Evolutionary conservation across 2,888 invertebrate genomes (phyloP), one percentile per base, ranked within the genome.

Genomic region (Papilio elwesi): DNA sequence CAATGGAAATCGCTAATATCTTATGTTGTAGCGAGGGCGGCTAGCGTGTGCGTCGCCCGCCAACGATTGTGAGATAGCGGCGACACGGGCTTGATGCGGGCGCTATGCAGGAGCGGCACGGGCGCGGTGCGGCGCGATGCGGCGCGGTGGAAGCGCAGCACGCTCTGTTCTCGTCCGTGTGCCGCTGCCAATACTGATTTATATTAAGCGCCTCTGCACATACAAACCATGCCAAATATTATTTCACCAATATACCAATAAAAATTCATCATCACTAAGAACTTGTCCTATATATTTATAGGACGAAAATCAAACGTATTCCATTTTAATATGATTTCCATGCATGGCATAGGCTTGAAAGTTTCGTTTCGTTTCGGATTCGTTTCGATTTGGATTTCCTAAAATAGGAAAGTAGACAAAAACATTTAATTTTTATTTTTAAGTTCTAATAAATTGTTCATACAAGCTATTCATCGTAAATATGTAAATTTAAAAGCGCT

Each of bases 41-140:
- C 76, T 81, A 78, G 79, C 79, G 77, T 78, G 79, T 79, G 78
- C 70, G 77, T 76, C 76, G 74, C 65, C 65, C 72, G 74, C 73
- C 76, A 74, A 48, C 70, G 77, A 76, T 80, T 77, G 78, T 79
- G 74, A 77, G 78, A 78, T 79, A 77, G 73, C 74, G 73, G 68
- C 70, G 55, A 74, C 74, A 71, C 47, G 66, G 63, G 9, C 43
- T 7, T 9, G 43, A 43, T 9, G 9, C 43, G 43, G 4, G 68
- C 51, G 38, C 59, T 38, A 9, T 6, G 38, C 43, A 15, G 43
- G 38, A 13, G 38, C 57, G 38, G 36, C 36, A 13, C 13, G 13
- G 9, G 38, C 38, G 36, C 38, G 57, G n/a, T 38, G 9, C 38
- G n/a, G n/a, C 43, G 59, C 59, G 59, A 9, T 38, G 26, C 59